Conservation (phyloP, 2,113 vertebrate species). For the Microcebus murinus region DNA sequence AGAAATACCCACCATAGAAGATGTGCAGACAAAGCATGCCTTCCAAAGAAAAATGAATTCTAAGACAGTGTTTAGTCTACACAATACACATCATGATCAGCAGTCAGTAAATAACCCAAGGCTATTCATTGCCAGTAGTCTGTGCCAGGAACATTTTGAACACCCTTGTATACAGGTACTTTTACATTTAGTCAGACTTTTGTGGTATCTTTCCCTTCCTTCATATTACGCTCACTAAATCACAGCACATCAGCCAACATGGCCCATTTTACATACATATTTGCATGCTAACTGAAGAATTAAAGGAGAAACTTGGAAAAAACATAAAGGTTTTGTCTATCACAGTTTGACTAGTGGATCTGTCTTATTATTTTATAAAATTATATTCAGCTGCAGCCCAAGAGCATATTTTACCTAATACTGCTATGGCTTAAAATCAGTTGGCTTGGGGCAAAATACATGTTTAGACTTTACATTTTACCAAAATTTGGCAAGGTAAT, state of each 20-base stretch:
- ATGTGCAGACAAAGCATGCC: constrained; percentile 35
- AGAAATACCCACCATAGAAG: neutral
- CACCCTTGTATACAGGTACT: constrained; percentile 2
- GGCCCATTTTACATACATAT: neutral
- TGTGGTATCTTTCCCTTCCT: neutral
- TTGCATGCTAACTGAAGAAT: neutral
- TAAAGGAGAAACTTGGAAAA: neutral
- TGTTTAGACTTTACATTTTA: neutral
- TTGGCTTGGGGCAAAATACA: neutral
- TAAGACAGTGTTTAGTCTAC: constrained; percentile 37
- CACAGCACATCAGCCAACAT: neutral
- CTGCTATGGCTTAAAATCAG: neutral
- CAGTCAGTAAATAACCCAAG: neutral
- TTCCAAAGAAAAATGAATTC: constrained; percentile 14
- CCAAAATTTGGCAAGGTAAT: neutral
- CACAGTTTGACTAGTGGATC: neutral
- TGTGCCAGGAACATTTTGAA: neutral
- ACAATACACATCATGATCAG: neutral
- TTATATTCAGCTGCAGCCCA: neutral
- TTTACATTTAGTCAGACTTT: constrained; percentile 50
- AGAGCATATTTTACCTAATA: neutral
- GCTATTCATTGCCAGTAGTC: neutral
- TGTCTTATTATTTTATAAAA: constrained; percentile 40
- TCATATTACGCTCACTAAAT: neutral
- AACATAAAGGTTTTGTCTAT: neutral